Conservation (phyloP, 2,113 vertebrate genomes). For the Apteryx mantelli region DNA sequence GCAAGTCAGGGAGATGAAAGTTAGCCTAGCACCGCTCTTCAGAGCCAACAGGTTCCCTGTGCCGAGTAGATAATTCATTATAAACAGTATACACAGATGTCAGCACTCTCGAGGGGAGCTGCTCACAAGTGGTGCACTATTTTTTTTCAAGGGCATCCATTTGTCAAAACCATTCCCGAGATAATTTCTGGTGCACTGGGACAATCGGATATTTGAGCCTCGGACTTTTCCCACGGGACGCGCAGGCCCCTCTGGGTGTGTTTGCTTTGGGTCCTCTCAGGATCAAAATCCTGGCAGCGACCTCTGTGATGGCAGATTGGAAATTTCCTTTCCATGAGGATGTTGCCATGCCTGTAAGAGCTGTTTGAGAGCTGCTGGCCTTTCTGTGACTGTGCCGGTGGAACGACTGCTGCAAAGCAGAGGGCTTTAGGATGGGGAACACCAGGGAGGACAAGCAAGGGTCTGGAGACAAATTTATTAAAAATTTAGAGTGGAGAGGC, state of each 20-base stretch:
- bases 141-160: constrained; percentile 21
- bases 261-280: neutral
- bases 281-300: rapidly evolving
- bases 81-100: neutral
- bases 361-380: neutral
- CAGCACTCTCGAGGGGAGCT: neutral
- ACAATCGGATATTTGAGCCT: neutral
- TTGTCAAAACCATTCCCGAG: neutral
- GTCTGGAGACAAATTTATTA: neutral
- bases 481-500: neutral
- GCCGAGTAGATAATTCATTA: neutral
- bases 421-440: neutral
- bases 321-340: neutral
- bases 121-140: neutral
- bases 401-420: neutral
- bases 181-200: neutral
- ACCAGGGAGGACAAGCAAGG: neutral
- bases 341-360: neutral
- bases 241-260: rapidly evolving
- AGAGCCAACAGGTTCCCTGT: neutral
- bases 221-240: rapidly evolving
- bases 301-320: rapidly evolving
- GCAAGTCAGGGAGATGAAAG: neutral
- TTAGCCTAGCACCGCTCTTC: neutral
- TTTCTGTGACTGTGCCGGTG: neutral